A percentile compares a stretch with the other conserved stretches of the same genome.
Evolutionary conservation across 1,140 invertebrate species (phyloP).

Genomic region (Drosophila tani): DNA sequence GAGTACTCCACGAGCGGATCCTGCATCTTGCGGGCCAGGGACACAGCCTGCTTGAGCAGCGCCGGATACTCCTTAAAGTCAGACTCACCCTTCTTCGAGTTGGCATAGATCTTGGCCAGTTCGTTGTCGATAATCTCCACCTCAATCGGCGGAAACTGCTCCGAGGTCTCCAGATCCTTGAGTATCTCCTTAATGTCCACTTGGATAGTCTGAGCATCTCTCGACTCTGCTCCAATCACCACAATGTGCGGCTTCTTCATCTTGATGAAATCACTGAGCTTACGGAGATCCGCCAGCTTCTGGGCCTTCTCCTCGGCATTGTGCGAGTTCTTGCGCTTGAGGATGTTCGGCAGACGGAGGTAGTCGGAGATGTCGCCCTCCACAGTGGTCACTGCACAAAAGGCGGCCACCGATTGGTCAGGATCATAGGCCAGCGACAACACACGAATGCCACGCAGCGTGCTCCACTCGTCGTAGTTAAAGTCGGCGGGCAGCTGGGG

Average conservation of each 20-base stretch:
- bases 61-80: conserved; percentile 97
- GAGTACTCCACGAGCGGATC: conserved; percentile 98
- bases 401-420: conserved; percentile 93
- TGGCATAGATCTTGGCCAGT: conserved; percentile 95
- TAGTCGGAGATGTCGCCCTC: conserved; percentile 97
- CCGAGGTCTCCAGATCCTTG: conserved; percentile 91
- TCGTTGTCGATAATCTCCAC: conserved; percentile 98
- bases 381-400: conserved; percentile 93
- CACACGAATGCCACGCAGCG: conserved; percentile 93
- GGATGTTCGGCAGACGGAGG: conserved; percentile 93
- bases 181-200: conserved; percentile 93
- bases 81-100: conserved; percentile 93
- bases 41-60: conserved; percentile 95
- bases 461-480: conserved; percentile 97
- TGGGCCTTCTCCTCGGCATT: conserved; percentile 89
- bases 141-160: conserved; percentile 94
- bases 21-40: conserved; percentile 95
- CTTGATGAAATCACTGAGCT: conserved; percentile 93
- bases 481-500: conserved; percentile 88
- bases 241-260: conserved; percentile 97
- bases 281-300: conserved; percentile 92
- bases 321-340: conserved; percentile 92
- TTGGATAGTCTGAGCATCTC: conserved; percentile 94
- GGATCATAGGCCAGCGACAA: conserved; percentile 95
- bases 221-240: conserved; percentile 95